Percentiles rank a stretch among this genome's conserved stretches.
Evolutionary conservation across 2,888 invertebrate species (phyloP).

Genomic region (Nasonovia ribisnigri): DNA sequence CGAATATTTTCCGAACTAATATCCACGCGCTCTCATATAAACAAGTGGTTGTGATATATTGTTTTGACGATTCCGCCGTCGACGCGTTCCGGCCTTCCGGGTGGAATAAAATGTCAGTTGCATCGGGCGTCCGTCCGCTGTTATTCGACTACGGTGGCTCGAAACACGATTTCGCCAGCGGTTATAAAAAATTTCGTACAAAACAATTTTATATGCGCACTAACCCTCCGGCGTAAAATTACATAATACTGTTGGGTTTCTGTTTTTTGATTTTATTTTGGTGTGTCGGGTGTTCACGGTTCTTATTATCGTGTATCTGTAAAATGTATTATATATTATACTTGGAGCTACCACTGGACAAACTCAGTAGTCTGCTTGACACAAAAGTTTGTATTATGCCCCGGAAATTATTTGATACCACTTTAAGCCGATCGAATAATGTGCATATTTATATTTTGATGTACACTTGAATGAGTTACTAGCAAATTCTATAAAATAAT

Average conservation of each 20-base stretch:
- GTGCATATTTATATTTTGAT: background rate
- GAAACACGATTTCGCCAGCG: background rate
- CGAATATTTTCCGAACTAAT: background rate
- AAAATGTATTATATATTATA: background rate
- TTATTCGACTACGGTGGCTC: background rate
- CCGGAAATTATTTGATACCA: background rate
- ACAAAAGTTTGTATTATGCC: background rate
- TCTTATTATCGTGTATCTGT: background rate
- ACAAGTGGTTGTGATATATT: background rate
- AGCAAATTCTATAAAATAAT: background rate
- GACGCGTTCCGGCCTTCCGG: background rate
- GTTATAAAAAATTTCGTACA: background rate
- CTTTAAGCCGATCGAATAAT: background rate
- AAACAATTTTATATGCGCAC: background rate
- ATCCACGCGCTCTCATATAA: background rate
- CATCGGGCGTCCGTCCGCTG: background rate
- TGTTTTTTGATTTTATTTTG: background rate
- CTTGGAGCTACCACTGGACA: background rate
- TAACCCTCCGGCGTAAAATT: background rate
- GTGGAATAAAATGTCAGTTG: background rate
- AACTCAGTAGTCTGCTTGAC: background rate
- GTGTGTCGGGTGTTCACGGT: background rate
- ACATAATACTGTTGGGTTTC: background rate
- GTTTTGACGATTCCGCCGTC: background rate
- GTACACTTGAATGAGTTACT: background rate